phyloP scores from a whole-genome alignment of 1,140 invertebrate genomes.

The Sycophaga agraensis region DNA sequence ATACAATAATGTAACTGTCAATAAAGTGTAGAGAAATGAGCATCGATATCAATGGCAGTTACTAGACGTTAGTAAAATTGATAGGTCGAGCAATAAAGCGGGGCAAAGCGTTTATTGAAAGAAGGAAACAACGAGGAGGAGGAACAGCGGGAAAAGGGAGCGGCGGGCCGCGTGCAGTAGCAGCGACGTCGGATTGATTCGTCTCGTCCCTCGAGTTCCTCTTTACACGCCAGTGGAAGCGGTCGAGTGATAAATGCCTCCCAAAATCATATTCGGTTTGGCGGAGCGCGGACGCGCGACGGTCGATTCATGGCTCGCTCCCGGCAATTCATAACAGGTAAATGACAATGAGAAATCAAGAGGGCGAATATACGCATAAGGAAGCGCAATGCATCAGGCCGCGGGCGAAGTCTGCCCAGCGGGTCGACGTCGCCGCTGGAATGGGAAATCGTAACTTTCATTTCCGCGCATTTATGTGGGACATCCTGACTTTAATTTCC shows the following conservation, averaged over 20 bases:
- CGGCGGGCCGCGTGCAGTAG: no score
- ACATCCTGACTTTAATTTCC: conserved; percentile 34
- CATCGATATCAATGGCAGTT: no score
- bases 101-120: no score
- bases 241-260: conserved; percentile 9
- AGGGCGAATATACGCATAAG: neutral
- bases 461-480: conserved; percentile 29
- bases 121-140: no score
- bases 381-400: neutral
- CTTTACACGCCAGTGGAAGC: neutral
- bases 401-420: neutral
- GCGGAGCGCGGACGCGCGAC: neutral
- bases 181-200: neutral
- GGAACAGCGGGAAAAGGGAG: no score
- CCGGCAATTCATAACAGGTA: conserved; percentile 13
- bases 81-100: no score
- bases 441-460: conserved; percentile 25
- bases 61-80: no score
- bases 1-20: no score
- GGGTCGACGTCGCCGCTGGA: neutral
- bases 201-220: neutral
- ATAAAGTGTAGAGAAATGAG: no score
- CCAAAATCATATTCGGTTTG: conserved; percentile 21
- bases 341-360: conserved; percentile 16
- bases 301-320: neutral